These are phyloP conservation scores for Phallusia fumigata DNA, from an alignment of 23 tunicate species.

Conservation along the genomic window DNA sequence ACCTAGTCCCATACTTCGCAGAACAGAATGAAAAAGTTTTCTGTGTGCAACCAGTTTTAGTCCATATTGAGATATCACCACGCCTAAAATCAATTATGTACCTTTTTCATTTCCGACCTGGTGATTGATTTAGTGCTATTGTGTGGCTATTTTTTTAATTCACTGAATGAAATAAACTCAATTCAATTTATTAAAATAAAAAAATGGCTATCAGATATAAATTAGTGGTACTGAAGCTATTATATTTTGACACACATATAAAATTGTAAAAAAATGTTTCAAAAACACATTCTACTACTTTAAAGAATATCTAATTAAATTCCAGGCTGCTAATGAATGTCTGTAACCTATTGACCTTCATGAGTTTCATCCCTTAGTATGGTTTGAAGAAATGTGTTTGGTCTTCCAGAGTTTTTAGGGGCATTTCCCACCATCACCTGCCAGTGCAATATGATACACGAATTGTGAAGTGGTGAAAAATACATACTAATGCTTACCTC, in stretches of 20 bases:
- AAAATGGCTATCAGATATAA: too few relatives aligned
- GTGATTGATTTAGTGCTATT: too few relatives aligned
- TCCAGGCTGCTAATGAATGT: too few relatives aligned
- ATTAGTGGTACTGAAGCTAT: too few relatives aligned
- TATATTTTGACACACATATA: too few relatives aligned
- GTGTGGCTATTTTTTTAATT: too few relatives aligned
- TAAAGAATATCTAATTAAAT: too few relatives aligned
- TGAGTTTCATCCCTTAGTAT: neutral
- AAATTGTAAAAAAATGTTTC: too few relatives aligned
- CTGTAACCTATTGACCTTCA: neutral
- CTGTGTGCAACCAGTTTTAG: conserved; percentile 31
- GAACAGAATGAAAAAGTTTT: conserved; percentile 15
- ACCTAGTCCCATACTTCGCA: conserved; percentile 20
- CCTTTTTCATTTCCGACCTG: neutral
- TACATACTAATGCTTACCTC: neutral
- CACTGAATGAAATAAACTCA: too few relatives aligned
- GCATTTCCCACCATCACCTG: neutral
- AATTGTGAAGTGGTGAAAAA: neutral
- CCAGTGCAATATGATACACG: neutral
- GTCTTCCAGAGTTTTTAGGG: conserved; percentile 4
- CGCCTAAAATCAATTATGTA: neutral
- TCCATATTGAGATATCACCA: conserved; percentile 24
- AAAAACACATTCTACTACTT: too few relatives aligned
- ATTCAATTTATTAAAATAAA: too few relatives aligned
- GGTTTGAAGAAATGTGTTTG: neutral